Evolutionary conservation across 2,113 vertebrate species (phyloP).

Genomic region (Festucalex cinctus): DNA sequence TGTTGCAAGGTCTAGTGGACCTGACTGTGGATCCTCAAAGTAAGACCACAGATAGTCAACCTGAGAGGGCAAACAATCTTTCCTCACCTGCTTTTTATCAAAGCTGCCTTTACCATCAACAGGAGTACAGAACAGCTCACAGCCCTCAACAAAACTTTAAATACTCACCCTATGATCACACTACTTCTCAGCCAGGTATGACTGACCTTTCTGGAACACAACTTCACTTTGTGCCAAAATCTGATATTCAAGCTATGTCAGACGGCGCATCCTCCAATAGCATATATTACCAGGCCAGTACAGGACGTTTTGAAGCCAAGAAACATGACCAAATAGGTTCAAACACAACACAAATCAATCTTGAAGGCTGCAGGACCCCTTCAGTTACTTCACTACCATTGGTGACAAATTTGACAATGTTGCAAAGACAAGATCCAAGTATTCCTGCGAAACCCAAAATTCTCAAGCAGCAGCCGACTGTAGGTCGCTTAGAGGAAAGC

Average conservation of each 20-base stretch:
- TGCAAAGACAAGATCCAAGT: conserved; percentile 32
- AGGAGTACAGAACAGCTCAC: conserved; percentile 14
- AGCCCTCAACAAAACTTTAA: conserved; percentile 8
- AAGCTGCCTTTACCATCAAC: conserved; percentile 11
- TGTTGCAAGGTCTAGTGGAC: conserved; percentile 66
- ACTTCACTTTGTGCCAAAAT: conserved; percentile 9
- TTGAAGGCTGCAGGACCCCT: conserved; percentile 8
- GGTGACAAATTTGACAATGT: not conserved
- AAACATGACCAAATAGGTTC: conserved; percentile 12
- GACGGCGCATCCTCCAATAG: not conserved
- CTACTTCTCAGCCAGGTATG: conserved; percentile 20
- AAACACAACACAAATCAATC: not conserved
- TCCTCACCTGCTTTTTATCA: conserved; percentile 26
- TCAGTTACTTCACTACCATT: conserved; percentile 9
- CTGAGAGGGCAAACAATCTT: conserved; percentile 49
- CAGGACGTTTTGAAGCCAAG: conserved; percentile 14
- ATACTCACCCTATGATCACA: conserved; percentile 13
- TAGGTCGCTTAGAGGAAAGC: conserved; percentile 53
- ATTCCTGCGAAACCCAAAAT: conserved; percentile 45
- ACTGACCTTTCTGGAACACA: conserved; percentile 4
- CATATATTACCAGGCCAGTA: conserved; percentile 14
- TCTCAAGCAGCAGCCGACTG: conserved; percentile 69
- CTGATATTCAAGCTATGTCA: not conserved
- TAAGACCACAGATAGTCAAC: conserved; percentile 14
- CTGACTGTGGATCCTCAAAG: conserved; percentile 64